Percentiles rank a stretch among this genome's conserved stretches.
Evolutionary conservation across 2,113 vertebrate species (phyloP).

Genomic region (Gambusia holbrooki): DNA sequence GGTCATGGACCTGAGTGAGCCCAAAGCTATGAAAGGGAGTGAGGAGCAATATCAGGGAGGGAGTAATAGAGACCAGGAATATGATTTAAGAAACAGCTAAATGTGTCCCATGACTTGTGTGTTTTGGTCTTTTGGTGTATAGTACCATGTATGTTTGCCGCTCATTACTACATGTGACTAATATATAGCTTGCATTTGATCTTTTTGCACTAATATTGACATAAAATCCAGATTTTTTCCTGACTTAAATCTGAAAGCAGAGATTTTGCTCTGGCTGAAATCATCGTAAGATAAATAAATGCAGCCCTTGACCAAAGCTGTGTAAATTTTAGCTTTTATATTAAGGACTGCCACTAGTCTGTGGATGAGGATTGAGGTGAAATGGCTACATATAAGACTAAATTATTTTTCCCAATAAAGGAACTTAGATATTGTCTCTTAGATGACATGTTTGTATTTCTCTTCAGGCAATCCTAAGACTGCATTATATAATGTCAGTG

Average conservation of each 20-base stretch:
- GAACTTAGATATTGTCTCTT: conserved; percentile 7
- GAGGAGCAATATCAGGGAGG: conserved; percentile 31
- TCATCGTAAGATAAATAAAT: too few relatives aligned
- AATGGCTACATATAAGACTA: background rate
- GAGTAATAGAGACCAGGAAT: conserved; percentile 10
- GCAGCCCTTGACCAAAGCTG: too few relatives aligned
- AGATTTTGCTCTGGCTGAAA: background rate
- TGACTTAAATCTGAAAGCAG: background rate
- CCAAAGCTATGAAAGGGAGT: conserved; percentile 47
- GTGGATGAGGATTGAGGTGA: background rate
- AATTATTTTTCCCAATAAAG: background rate
- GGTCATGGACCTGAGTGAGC: conserved; percentile 66
- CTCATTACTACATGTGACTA: background rate
- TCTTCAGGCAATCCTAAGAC: conserved; percentile 14
- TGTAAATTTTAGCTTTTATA: background rate
- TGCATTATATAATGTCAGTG: conserved; percentile 26
- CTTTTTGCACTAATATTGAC: background rate
- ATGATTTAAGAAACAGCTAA: conserved; percentile 19
- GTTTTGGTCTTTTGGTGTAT: background rate
- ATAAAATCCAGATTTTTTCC: background rate
- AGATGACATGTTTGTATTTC: conserved; percentile 8
- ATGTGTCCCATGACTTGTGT: background rate
- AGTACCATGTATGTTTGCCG: too few relatives aligned
- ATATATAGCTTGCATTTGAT: background rate
- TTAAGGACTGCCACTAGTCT: background rate